Base-by-base conservation (phyloP, 2,888 invertebrate species). In the Lepidocyrtoides sp. region DNA sequence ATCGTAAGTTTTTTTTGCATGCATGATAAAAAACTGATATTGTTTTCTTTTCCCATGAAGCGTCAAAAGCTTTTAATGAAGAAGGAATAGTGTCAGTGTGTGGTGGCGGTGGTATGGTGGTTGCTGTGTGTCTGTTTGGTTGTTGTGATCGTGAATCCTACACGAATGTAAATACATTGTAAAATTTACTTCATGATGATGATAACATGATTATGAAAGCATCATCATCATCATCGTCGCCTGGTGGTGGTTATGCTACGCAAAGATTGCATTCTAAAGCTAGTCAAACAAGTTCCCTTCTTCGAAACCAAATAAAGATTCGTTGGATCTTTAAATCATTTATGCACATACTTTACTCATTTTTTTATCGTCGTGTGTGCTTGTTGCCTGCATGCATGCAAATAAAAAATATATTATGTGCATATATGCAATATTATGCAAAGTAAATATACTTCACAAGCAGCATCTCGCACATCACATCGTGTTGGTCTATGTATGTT, bases 201-300 rank as follows among this genome's bases (percentile, higher is more conserved):
- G 51, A 81, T 41, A 14, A 29, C 7, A 26, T 17, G 85, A 86
- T 63, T 87, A 87, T 36, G 75, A 66, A 84, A 84, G 84, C 41
- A 75, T 14, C 44, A 2, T 17, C 10, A 8, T 51, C 48, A 17
- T 12, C 14, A 26, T 41, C 26, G 51, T 29, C 29, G 69, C 36
- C 66, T 66, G 20, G 7, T 48, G 36, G 23, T n/a, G n/a, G n/a
- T n/a, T n/a, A n/a, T n/a, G n/a, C 69, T 57, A 36, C 79, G n/a
- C 84, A 51, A 12, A 69, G 48, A 84, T 29, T 48, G 23, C 60
- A 36, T 75, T 51, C 14, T 75, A 82, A 88, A 88, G 51, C 89
- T 63, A 92, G 91, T 86, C 89, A 85, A 90, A 85, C 85, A 82
- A 86, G 85, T 92, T 89, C 82, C 83, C 87, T 81, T 88, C 72